Percentiles rank a stretch among this genome's conserved stretches.
Evolutionary conservation across 2,888 invertebrate genomes (phyloP).

Genomic region (Drosophila niveifrons): DNA sequence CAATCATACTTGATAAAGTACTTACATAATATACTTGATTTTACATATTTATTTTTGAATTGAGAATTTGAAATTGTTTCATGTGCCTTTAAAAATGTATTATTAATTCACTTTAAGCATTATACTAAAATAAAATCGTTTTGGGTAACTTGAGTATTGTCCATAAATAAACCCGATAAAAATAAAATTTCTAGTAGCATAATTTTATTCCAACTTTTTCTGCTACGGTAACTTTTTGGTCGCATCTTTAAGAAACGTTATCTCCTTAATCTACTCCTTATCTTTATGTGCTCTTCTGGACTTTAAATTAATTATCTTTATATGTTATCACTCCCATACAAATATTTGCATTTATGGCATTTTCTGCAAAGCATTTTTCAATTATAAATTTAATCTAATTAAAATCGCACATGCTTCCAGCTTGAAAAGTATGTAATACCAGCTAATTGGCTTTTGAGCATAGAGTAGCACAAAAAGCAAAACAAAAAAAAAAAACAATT

Average conservation of each 20-base stretch:
- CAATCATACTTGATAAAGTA: not conserved
- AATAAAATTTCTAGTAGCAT: not conserved
- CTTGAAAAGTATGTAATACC: conserved; percentile 45
- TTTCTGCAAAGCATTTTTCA: conserved; percentile 66
- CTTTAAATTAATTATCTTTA: not conserved
- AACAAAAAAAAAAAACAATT: conserved; percentile 13
- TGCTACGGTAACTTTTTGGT: not conserved
- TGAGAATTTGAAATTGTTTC: not conserved
- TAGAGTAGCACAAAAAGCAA: conserved; percentile 43
- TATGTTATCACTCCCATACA: not conserved
- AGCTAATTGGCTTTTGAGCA: conserved; percentile 55
- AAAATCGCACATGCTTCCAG: conserved; percentile 37
- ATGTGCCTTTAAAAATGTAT: too few species aligned
- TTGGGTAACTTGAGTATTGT: not conserved
- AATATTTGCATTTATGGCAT: not conserved
- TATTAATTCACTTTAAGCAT: too few species aligned
- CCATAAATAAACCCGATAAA: not conserved
- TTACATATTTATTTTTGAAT: conserved; percentile 2
- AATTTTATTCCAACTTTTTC: not conserved
- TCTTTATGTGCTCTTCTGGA: not conserved
- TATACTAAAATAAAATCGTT: too few species aligned
- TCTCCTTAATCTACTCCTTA: not conserved
- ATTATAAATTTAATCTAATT: conserved; percentile 67
- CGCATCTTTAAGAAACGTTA: too few species aligned
- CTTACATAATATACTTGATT: conserved; percentile 1